Percentiles rank a stretch among this genome's conserved stretches.
phyloP scores from a whole-genome alignment of 2,797 vertebrate genomes.

The Austrolebias charrua region DNA sequence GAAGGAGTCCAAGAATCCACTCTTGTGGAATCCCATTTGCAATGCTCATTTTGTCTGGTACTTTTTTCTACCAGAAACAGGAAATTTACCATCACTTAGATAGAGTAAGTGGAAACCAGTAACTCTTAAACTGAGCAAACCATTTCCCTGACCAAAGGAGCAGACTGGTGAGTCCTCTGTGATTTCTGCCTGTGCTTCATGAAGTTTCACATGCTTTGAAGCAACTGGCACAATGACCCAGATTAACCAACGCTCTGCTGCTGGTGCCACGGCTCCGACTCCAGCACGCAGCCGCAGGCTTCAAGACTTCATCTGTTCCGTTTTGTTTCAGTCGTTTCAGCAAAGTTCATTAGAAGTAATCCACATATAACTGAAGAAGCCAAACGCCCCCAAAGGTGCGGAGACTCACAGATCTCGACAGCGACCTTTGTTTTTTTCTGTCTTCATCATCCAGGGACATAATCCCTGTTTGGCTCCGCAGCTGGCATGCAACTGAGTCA shows the following conservation, averaged over 20 bases:
- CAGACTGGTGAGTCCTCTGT: background rate
- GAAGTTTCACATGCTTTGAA: conserved; percentile 28
- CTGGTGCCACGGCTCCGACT: conserved; percentile 45
- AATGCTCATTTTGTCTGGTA: too few species aligned
- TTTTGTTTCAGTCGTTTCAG: conserved; percentile 42
- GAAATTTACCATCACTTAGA: too few species aligned
- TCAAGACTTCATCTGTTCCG: conserved; percentile 32
- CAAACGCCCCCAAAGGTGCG: conserved; percentile 63
- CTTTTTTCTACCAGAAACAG: too few species aligned
- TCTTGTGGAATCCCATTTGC: too few species aligned
- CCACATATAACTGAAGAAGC: conserved; percentile 54
- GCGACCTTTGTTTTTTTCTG: conserved; percentile 75
- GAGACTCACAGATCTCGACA: conserved; percentile 71
- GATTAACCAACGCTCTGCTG: conserved; percentile 50
- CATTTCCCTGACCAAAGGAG: background rate
- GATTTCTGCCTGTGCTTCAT: background rate
- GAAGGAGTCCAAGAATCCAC: too few species aligned
- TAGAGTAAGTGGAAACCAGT: too few species aligned
- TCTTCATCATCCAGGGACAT: conserved; percentile 79
- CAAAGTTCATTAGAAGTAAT: conserved; percentile 50
- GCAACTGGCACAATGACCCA: conserved; percentile 62
- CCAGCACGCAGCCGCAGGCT: conserved; percentile 22
- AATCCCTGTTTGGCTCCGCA: conserved; percentile 76
- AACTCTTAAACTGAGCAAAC: background rate
- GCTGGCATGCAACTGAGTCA: conserved; percentile 84